Evolutionary conservation across 2,113 vertebrate genomes (phyloP).

Genomic region (Syrrhaptes paradoxus): DNA sequence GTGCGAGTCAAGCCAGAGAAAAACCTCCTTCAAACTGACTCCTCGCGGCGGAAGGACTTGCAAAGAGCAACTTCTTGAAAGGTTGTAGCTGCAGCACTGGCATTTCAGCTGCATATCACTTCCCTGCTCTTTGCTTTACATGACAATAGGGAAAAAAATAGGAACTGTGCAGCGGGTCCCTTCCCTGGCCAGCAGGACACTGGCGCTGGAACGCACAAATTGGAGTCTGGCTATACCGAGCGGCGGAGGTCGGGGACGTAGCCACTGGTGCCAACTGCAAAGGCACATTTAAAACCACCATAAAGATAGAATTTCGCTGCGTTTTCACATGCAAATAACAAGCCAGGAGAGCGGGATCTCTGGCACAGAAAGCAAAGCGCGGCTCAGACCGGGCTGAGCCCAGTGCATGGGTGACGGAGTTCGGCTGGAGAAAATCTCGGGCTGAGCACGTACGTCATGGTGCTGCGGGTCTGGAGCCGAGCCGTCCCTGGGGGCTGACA

Average conservation of each 20-base stretch:
- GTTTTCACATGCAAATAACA: not conserved
- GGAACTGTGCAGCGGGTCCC: not conserved
- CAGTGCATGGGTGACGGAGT: fast-evolving
- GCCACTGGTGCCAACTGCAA: not conserved
- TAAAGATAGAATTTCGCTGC: not conserved
- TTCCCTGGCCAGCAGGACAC: not conserved
- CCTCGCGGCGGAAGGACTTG: not conserved
- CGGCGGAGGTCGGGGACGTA: not conserved
- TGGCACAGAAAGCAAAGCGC: not conserved
- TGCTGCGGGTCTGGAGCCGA: fast-evolving
- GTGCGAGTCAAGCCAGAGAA: not conserved
- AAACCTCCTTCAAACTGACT: not conserved
- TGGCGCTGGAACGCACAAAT: not conserved
- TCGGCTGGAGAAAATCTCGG: not conserved
- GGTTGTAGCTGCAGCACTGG: not conserved
- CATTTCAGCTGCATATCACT: not conserved
- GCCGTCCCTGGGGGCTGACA: not conserved
- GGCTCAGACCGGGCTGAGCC: not conserved
- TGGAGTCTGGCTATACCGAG: not conserved
- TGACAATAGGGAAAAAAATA: not conserved
- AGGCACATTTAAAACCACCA: not conserved
- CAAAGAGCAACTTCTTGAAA: not conserved
- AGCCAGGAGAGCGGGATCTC: not conserved
- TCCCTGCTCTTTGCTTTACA: not conserved
- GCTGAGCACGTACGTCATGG: fast-evolving